Conservation (phyloP, 2,797 vertebrate species). For the Premnoplex brunnescens region DNA sequence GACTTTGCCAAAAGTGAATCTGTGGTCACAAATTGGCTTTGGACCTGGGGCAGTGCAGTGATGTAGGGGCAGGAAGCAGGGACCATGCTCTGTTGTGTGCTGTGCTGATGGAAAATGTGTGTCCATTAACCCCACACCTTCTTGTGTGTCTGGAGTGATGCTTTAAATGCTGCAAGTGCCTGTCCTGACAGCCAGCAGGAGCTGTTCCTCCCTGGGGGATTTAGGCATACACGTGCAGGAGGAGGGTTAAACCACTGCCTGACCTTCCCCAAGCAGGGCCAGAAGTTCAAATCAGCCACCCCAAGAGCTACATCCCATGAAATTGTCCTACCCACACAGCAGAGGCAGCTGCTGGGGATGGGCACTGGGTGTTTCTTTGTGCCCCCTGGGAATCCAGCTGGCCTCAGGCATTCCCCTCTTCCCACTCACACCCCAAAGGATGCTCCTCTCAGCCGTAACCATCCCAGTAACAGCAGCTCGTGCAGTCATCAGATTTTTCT, state of each 20-base stretch:
- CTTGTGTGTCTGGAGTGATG: fast-evolving
- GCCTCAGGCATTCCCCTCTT: fast-evolving
- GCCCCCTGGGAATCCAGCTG: neutral
- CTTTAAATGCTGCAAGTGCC: fast-evolving
- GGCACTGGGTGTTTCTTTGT: neutral
- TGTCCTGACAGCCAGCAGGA: neutral
- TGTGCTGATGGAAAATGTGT: fast-evolving
- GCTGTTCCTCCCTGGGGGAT: neutral
- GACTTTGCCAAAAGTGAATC: neutral
- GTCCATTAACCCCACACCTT: neutral
- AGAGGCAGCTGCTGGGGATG: neutral
- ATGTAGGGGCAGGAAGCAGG: neutral
- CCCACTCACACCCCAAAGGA: fast-evolving
- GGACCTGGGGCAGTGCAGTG: fast-evolving
- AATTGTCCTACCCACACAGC: fast-evolving
- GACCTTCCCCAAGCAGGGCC: neutral
- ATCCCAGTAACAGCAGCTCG: neutral
- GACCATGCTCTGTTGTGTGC: neutral
- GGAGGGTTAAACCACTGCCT: neutral
- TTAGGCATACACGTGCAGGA: fast-evolving
- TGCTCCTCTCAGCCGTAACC: fast-evolving
- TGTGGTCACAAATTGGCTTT: fast-evolving
- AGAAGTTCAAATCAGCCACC: neutral
- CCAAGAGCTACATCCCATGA: fast-evolving
- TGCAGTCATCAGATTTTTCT: neutral